Base-by-base conservation (phyloP, 2,888 invertebrate genomes). In the Phyllotreta striolata region DNA sequence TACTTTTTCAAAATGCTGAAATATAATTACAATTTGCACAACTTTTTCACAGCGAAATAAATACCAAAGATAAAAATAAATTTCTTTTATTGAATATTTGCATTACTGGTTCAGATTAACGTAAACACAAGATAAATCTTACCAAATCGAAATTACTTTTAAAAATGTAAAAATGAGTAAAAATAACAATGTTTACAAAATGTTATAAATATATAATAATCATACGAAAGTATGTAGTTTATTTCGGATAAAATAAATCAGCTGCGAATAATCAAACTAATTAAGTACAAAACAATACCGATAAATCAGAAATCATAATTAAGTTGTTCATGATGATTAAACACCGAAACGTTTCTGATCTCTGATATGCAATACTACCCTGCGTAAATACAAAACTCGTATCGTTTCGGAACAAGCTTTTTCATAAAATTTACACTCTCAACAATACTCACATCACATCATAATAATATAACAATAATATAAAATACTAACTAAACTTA, bases 401-500 rank as follows among this genome's bases (percentile, higher is more conserved):
- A 38, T 38, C 39, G 44, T 49, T 52, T 52, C 34, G 52, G 52
- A 60, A 65, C 54, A 62, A 56, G 61, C 24, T 61, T 63, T 57
- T 54, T 54, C 56, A 65, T 65, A 65, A 65, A 65, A 65, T 62
- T 52, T 62, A 65, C 64, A 62, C 47, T 56, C 51, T 65, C 64
- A 65, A 65, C 64, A 65, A 64, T 54, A 61, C 64, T 51, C 56
- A 10, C 24, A 39, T 51, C 56, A 10, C 24, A 39, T 55, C 55
- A 51, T 43, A 55, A 60, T 56, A 64, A 24, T 63, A 58, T 65
- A 65, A 65, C 64, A 65, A 61, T 65, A 47, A 65, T 65, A 65
- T 65, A 65, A 57, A 65, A 65, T 65, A 65, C 62, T 51, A 62
- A 65, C 62, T 59, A 62, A 65, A 59, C 57, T 65, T 62, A 62